Percentiles rank a stretch among this genome's conserved stretches.
Evolutionary conservation across 2,113 vertebrate genomes (phyloP).

Genomic region (Spizaetus ornatus): DNA sequence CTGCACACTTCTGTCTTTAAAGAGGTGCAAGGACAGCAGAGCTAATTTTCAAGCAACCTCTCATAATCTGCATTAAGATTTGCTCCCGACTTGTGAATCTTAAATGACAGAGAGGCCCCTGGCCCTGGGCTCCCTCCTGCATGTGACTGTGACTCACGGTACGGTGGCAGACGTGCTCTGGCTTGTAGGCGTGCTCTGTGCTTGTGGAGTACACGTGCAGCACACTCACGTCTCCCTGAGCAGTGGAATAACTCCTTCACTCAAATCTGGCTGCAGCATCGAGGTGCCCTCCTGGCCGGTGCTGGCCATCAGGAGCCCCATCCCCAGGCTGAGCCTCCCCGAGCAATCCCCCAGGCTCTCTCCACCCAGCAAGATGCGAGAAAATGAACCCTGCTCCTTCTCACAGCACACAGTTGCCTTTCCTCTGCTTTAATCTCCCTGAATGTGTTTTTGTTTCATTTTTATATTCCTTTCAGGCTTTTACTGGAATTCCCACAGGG

Average conservation of each 20-base stretch:
- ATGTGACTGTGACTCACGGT: not conserved
- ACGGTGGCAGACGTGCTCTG: not conserved
- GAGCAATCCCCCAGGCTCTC: not conserved
- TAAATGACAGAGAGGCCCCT: not conserved
- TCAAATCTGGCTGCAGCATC: not conserved
- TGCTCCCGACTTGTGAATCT: fast-evolving
- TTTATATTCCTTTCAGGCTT: not conserved
- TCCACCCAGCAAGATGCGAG: not conserved
- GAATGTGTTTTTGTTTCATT: not conserved
- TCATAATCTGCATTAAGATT: not conserved
- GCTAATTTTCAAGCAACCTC: not conserved
- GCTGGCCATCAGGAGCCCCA: not conserved
- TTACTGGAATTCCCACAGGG: not conserved
- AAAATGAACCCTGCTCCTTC: not conserved
- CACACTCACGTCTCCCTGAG: not conserved
- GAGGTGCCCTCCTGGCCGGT: not conserved
- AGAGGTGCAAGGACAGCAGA: not conserved
- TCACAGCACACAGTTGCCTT: not conserved
- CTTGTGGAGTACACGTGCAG: not conserved
- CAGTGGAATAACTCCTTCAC: not conserved
- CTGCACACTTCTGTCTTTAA: not conserved
- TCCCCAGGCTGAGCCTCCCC: fast-evolving
- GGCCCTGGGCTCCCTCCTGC: not conserved
- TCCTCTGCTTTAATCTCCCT: not conserved
- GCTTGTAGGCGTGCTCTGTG: not conserved